Base-by-base conservation (phyloP, 2,888 invertebrate species). In the Dendrolimus houi region DNA sequence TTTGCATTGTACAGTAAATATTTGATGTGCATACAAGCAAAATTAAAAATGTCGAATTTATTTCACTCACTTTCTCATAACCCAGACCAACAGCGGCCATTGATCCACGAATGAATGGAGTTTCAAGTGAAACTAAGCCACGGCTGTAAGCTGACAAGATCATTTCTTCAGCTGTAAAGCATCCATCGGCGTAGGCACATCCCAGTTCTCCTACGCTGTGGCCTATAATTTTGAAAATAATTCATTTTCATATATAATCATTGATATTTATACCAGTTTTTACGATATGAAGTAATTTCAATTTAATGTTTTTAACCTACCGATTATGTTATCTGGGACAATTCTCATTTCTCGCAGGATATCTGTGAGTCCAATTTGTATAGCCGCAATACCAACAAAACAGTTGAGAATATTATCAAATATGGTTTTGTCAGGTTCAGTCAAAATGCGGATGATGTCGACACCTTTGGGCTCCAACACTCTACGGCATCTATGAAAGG, bases 171-270 rank as follows among this genome's bases (percentile, higher is more conserved):
- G 94, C 93, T 0, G 96, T 95, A 60, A 98, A 92, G 61, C 96
- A 95, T 0, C 96, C 96, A 79, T 98, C 98, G 8, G 96, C 97
- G 79, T 98, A 98, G 0, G 96, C 97, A 78, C 98, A 98, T 3
- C 96, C 97, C 41, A 98, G 86, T 80, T 98, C 98, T 55, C 98
- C 98, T 0, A 96, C 95, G 9, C 98, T 98, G 78, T 98, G 97
- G 0, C 98, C 97, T 83, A 56, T 3, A 55, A 56, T 17, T 14
- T 9, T 14, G 8, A 52, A 12, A 41, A 12, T 8, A 29, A 54
- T 54, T 14, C 1, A 6, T 40, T 2, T 55, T 1, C 10, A 53
- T 2, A 14, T 53, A 14, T 53, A n/a, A 53, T 53, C n/a, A 13
- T 0, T 7, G 2, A 17, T 17, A 2, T 17, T 17, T 3, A 17